Evolutionary conservation across 2,888 invertebrate genomes (phyloP), one percentile per base, ranked within the genome.

Genomic region (Stramonita haemastoma): DNA sequence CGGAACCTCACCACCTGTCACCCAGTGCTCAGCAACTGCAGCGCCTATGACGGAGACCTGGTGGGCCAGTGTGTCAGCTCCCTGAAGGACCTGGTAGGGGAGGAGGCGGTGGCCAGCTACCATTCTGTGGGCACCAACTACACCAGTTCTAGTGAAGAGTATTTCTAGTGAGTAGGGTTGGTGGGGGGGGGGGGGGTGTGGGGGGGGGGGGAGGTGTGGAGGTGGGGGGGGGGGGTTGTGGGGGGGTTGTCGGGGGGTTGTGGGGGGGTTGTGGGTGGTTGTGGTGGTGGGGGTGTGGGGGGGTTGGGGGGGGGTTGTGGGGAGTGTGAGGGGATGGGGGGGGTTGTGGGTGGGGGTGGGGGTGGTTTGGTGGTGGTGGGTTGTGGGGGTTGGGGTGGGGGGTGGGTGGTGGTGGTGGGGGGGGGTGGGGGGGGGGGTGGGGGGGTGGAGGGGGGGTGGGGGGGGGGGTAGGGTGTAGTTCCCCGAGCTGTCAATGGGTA

Each of bases 71-170:
- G 92, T 83, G 89, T 91, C 85, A 86, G 89, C n/a, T 86, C 81
- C 29, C 88, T 91, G 19, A 87, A 85, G 46, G 90, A 91, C n/a
- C 46, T 84, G 17, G 90, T 90, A 19, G 91, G 92, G 2, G 77
- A 88, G 32, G 90, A 89, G 13, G 89, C 91, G 13, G 87, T 91
- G 34, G 79, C 86, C 29, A 88, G 73, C 73, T 89, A 91, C 60
- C 79, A 81, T 26, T 32, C n/a, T 0, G 29, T 32, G 4, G 87
- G 89, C 85, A 70, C 57, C 60, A 90, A 91, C 88, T 66, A 86
- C 46, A 93, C 92, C 84, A 93, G 92, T 60, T 94, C 95, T 0
- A 94, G 93, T 89, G 94, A 94, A 70, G 95, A 95, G 83, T 95
- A 94, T 87, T 95, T 95, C 91, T 94, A 94, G 95, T 95, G 91